A percentile compares a stretch with the other conserved stretches of the same genome.
These are phyloP conservation scores for Grammomys surdaster DNA, from an alignment of 2,113 vertebrate genomes.

Conservation along the genomic window DNA sequence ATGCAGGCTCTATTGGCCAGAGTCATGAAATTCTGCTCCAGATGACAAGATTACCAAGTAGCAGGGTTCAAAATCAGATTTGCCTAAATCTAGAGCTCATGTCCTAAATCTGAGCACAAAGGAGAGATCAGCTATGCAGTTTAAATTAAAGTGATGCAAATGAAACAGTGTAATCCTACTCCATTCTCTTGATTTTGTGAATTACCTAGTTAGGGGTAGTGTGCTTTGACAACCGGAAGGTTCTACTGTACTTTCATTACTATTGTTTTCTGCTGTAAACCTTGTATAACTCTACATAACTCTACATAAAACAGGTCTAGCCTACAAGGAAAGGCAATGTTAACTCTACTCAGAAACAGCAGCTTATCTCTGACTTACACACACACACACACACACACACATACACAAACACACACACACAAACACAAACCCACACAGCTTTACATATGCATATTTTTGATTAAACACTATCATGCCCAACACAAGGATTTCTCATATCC, in stretches of 20 bases:
- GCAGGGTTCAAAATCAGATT: constrained; percentile 27
- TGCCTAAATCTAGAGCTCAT: constrained; percentile 45
- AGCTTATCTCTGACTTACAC: background rate
- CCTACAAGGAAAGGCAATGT: background rate
- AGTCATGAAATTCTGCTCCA: background rate
- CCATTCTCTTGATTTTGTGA: background rate
- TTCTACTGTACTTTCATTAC: accelerated
- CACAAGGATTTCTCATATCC: accelerated
- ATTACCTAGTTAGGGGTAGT: background rate
- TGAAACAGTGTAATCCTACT: constrained; percentile 52
- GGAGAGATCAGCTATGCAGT: constrained; percentile 25
- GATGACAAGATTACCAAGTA: background rate
- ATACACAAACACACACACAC: too few species aligned
- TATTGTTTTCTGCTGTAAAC: background rate
- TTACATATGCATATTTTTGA: too few species aligned
- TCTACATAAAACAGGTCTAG: accelerated
- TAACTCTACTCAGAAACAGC: background rate
- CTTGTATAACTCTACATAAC: background rate
- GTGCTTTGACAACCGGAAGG: background rate
- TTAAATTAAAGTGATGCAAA: constrained; percentile 50
- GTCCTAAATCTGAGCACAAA: background rate
- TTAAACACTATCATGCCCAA: too few species aligned
- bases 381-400: background rate
- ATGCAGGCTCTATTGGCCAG: background rate
- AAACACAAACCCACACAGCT: background rate